phyloP scores from a whole-genome alignment of 2,113 vertebrate genomes.

The Agelaius tricolor region DNA sequence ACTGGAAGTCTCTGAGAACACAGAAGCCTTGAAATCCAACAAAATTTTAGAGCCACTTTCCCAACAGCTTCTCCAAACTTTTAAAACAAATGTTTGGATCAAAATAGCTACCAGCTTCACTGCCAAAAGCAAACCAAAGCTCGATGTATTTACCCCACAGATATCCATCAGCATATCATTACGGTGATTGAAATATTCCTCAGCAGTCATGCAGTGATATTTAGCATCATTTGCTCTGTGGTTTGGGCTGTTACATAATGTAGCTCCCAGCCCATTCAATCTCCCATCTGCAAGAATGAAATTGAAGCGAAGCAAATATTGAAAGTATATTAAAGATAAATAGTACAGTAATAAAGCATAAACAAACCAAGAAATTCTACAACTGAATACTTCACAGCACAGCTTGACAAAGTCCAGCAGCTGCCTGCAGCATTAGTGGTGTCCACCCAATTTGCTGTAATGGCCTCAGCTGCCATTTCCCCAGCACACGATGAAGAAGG shows the following conservation, averaged over 20 bases:
- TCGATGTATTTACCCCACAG: constrained; percentile 42
- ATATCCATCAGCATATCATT: constrained; percentile 60
- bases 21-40: not conserved
- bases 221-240: not conserved
- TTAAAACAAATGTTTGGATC: not conserved
- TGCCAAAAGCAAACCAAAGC: not conserved
- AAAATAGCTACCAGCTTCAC: not conserved
- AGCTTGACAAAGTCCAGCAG: not conserved
- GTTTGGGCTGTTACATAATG: not conserved
- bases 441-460: not conserved
- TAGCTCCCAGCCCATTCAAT: not conserved
- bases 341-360: not conserved
- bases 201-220: constrained; percentile 43
- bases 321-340: not conserved
- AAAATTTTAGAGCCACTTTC: not conserved
- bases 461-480: not conserved
- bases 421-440: not conserved
- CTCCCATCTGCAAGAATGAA: constrained; percentile 8
- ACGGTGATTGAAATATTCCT: constrained; percentile 68
- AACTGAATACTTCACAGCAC: not conserved
- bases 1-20: not conserved
- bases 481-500: not conserved
- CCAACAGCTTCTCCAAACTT: not conserved
- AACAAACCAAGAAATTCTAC: not conserved
- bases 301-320: not conserved